Conservation (phyloP, 2,888 invertebrate genomes). For the Willowsia nigromaculata region DNA sequence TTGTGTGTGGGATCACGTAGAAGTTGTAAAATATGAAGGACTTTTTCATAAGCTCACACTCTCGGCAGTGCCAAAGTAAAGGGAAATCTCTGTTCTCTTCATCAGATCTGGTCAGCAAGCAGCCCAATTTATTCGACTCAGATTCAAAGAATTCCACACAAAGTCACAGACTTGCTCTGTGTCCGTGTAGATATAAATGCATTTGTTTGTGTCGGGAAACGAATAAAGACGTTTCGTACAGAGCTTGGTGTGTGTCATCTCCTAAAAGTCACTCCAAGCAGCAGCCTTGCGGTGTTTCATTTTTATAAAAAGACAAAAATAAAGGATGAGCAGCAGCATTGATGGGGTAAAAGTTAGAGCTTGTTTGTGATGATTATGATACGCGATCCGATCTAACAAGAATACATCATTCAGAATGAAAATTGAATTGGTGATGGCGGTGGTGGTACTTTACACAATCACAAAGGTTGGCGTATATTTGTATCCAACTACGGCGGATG, state of each 20-base stretch:
- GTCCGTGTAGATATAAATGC: not conserved
- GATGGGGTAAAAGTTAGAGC: not conserved
- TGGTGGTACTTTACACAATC: conserved; percentile 18
- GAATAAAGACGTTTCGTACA: conserved; percentile 22
- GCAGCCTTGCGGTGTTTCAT: conserved; percentile 4
- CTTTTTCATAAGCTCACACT: conserved; percentile 31
- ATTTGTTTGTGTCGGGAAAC: conserved; percentile 24
- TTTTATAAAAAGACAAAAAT: conserved; percentile 1
- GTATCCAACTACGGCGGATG: not conserved
- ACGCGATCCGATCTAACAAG: not conserved
- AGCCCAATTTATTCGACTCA: not conserved
- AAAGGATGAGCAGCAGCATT: conserved; percentile 13
- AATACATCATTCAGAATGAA: not conserved
- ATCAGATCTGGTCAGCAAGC: not conserved
- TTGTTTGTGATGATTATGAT: not conserved
- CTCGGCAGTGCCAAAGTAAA: not conserved
- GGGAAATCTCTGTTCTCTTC: conserved; percentile 3
- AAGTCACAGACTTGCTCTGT: not conserved
- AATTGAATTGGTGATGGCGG: conserved; percentile 3
- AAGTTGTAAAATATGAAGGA: conserved; percentile 26
- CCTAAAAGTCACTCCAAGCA: not conserved
- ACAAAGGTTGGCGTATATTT: conserved; percentile 1
- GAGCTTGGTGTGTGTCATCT: conserved; percentile 6
- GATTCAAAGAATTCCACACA: conserved; percentile 8
- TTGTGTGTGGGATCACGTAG: conserved; percentile 57